Conservation (phyloP, 2,113 vertebrate genomes). For the Oreocharis arfaki region DNA sequence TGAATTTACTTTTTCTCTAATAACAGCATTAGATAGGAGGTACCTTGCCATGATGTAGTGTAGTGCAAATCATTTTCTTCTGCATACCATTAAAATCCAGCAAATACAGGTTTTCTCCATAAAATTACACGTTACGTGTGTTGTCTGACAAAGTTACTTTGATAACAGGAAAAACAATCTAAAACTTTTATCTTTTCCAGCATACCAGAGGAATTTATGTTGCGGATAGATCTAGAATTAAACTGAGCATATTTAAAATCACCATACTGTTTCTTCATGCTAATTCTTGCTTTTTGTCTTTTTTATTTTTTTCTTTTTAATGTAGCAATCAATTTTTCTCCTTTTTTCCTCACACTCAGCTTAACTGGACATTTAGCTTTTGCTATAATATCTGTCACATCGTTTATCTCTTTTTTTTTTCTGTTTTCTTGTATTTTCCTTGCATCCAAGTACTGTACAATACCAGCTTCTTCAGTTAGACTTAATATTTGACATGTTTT, state of each 20-base stretch:
- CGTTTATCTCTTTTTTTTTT: not conserved
- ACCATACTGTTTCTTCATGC: not conserved
- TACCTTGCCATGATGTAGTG: not conserved
- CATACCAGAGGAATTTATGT: not conserved
- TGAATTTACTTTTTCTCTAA: not conserved
- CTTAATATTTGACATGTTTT: not conserved
- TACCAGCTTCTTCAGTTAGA: not conserved
- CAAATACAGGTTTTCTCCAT: not conserved
- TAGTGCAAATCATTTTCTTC: not conserved
- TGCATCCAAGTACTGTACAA: not conserved
- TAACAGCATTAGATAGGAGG: not conserved
- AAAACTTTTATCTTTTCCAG: not conserved
- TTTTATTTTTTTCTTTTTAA: not conserved
- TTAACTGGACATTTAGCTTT: not conserved
- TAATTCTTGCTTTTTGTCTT: not conserved
- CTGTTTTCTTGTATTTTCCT: not conserved
- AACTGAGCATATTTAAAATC: not conserved
- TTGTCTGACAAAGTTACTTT: not conserved
- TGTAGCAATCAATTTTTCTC: not conserved
- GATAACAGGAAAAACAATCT: not conserved
- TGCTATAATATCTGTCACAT: not conserved
- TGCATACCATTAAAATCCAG: not conserved
- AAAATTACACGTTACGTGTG: not conserved
- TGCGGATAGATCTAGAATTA: not conserved
- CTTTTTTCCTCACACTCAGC: not conserved